Base-by-base conservation (phyloP, 2,888 invertebrate genomes). In the Tachina grossa region DNA sequence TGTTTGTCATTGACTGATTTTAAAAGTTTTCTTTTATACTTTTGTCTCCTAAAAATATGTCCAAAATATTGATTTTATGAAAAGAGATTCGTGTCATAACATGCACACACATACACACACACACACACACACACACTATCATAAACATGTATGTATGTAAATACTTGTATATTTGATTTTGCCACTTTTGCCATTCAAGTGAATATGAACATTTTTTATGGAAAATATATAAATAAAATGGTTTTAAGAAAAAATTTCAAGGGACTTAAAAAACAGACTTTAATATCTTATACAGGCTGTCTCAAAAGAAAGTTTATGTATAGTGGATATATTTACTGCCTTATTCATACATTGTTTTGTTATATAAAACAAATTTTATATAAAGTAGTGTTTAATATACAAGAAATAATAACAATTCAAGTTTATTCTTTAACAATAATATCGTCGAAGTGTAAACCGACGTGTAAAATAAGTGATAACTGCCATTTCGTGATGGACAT, bases 21-120 rank as follows among this genome's bases (percentile, higher is more conserved):
- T 31, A 22, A 53, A 57, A 57, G 55, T 57, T 57, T 57, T 57
- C 31, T 57, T 57, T 57, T 31, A 4, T 31, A 57, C 8, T 57
- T 31, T 31, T 1, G 8, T 55, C 55, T 55, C 22, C 22, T 11
- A 55, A 55, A 55, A 55, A 22, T 55, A 22, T 57, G 55, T 57
- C 55, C 22, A 14, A 57, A 22, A 57, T 57, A 57, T 57, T 57
- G 55, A 57, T 57, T 57, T 57, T 57, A 57, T 13, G 31, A 57
- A 22, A 57, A 57, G 9, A 31, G 2, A 31, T 57, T 57, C 31
- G 31, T 31, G 31, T 57, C 14, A 57, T 14, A 57, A 57, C 31
- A 6, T 53, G 16, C 19, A 10, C 10, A 53, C 51, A 53, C 10
- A 53, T n/a, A n/a, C n/a, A n/a, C n/a, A n/a, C n/a, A n/a, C n/a